Evolutionary conservation across 2,113 vertebrate genomes (phyloP).

Genomic region (Ceyx melanurus): DNA sequence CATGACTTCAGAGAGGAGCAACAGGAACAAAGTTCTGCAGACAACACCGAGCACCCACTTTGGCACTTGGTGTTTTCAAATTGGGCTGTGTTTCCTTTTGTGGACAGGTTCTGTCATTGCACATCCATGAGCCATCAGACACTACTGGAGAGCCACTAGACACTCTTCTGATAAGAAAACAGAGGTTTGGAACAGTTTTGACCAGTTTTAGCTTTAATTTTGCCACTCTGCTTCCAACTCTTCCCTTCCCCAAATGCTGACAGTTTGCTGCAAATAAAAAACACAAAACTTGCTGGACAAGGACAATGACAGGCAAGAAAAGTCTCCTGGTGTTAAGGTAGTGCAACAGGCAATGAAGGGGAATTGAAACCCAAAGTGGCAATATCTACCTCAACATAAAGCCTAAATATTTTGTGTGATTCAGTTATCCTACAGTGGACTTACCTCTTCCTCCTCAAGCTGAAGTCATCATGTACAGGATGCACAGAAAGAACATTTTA

Average conservation of each 20-base stretch:
- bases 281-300: not conserved
- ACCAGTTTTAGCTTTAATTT: not conserved
- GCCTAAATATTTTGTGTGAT: not conserved
- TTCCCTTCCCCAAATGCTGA: not conserved
- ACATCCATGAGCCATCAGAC: not conserved
- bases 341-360: not conserved
- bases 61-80: not conserved
- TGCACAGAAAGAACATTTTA: slow-evolving; percentile 42
- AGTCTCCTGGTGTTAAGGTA: not conserved
- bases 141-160: not conserved
- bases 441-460: not conserved
- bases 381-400: not conserved
- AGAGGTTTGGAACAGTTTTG: not conserved
- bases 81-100: not conserved
- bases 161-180: not conserved
- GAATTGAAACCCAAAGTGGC: not conserved
- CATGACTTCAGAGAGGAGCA: not conserved
- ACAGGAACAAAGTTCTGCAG: not conserved
- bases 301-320: not conserved
- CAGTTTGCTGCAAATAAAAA: not conserved
- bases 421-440: not conserved
- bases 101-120: not conserved
- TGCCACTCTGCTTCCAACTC: not conserved
- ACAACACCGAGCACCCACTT: fast-evolving
- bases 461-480: slow-evolving; percentile 13